Percentiles rank a stretch among this genome's conserved stretches.
phyloP scores from a whole-genome alignment of 2,797 vertebrate species.

The Trichosurus vulpecula region DNA sequence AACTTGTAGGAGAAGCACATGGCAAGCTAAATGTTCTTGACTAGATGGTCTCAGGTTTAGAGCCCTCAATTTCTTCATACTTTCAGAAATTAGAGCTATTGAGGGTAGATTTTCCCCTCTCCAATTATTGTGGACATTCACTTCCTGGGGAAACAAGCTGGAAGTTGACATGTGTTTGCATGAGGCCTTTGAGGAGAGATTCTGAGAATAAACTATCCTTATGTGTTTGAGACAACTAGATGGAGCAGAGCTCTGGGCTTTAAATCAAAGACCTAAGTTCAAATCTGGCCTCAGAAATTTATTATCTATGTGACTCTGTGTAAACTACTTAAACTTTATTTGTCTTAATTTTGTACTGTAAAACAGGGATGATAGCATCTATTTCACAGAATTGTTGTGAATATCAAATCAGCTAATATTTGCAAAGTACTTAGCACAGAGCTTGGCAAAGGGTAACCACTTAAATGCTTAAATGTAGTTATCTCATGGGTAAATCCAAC shows the following conservation, averaged over 20 bases:
- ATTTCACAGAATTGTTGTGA: not conserved
- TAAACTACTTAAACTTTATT: not conserved
- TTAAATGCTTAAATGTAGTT: not conserved
- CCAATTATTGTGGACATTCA: not conserved
- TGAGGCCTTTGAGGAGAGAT: not conserved
- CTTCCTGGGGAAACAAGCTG: not conserved
- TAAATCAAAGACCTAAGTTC: not conserved
- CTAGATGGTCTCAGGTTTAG: not conserved
- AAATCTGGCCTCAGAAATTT: not conserved
- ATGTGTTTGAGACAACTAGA: too few relatives aligned
- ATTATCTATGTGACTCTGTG: not conserved
- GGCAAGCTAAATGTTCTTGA: not conserved
- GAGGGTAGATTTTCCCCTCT: not conserved
- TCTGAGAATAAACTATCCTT: too few relatives aligned
- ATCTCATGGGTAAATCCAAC: not conserved
- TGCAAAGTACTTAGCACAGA: not conserved
- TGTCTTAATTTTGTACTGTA: not conserved
- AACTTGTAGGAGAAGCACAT: not conserved
- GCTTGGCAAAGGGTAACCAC: not conserved
- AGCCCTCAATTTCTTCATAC: not conserved
- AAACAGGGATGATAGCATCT: not conserved
- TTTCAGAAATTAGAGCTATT: not conserved
- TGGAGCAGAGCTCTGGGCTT: not conserved
- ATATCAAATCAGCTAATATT: not conserved
- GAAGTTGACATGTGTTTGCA: not conserved